phyloP scores from a whole-genome alignment of 1,140 invertebrate species.

The Trichogramma pretiosum region DNA sequence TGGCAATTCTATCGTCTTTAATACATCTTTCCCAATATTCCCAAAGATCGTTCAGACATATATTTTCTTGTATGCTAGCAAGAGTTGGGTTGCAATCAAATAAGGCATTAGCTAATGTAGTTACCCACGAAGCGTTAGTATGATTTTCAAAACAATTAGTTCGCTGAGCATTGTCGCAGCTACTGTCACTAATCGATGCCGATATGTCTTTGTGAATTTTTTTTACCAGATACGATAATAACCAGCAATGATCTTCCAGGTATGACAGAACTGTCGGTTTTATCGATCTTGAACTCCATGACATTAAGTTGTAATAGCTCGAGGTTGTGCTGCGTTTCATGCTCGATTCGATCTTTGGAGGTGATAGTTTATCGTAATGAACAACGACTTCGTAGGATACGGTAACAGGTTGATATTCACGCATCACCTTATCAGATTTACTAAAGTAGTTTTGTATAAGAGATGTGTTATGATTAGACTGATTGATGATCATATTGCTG shows the following conservation, averaged over 20 bases:
- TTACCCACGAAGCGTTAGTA: constrained; percentile 36
- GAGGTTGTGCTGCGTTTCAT: constrained; percentile 6
- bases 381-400: constrained; percentile 13
- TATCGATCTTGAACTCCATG: constrained; percentile 25
- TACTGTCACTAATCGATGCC: constrained; percentile 30
- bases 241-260: constrained; percentile 48
- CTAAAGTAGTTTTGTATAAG: constrained; percentile 17
- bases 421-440: constrained; percentile 2
- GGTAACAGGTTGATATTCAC: constrained; percentile 4
- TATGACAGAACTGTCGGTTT: constrained; percentile 45
- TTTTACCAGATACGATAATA: constrained; percentile 49
- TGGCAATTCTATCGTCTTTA: constrained; percentile 20
- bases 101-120: constrained; percentile 34
- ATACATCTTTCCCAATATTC: constrained; percentile 25
- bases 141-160: constrained; percentile 41
- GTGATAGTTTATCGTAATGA: constrained; percentile 2
- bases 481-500: not conserved
- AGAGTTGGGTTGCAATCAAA: constrained; percentile 45
- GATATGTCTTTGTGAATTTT: constrained; percentile 39
- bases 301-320: not conserved
- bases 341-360: not conserved
- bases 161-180: constrained; percentile 29
- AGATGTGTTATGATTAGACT: constrained; percentile 9
- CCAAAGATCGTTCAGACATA: constrained; percentile 30
- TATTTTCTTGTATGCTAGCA: constrained; percentile 41